Evolutionary conservation across 2,113 vertebrate species (phyloP), one percentile per base, ranked within the genome.

Genomic region (Dipodomys ordii): DNA sequence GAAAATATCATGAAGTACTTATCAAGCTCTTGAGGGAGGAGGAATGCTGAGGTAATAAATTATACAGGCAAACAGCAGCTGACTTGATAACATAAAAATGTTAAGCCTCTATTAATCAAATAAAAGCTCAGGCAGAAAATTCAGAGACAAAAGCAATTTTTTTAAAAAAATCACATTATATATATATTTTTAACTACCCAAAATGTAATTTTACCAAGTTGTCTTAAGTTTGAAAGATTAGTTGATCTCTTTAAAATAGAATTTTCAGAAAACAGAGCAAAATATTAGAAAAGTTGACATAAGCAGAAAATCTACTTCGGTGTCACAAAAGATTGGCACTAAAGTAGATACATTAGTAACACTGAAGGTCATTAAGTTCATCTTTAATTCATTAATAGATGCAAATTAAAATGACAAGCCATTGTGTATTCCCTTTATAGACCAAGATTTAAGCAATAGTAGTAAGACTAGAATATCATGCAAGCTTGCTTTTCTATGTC

Each of bases 31-130:
- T 39, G 39, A 32, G 20, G 35, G 71, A 88, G 22, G 15, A 90
- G 10, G 23, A 73, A 88, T 68, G 5, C 10, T 39, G 68, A 8
- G 18, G 18, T 74, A 27, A 62, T 64, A 78, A 78, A 79, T 83
- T 82, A 67, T 6, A 94, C 65, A 91, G 28, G 44, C 30, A 88
- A 95, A 88, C 1, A 79, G 64, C 71, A 74, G 81, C 23, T n/a
- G 69, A 74, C 28, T 78, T 92, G 92, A 74, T 78, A 82, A 68
- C 22, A 69, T 85, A 90, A 88, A 57, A 95, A 69, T 69, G 27
- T 77, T 88, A 88, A 91, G 74, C 89, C 72, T 88, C 73, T 74
- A 69, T 35, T 72, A 92, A 78, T 46, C 44, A 84, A 87, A 90
- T 73, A 87, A 76, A 80, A 85, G 74, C 30, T 39, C 35, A 83